phyloP scores from a whole-genome alignment of 2,797 vertebrate species.

The Ciconia nigra region DNA sequence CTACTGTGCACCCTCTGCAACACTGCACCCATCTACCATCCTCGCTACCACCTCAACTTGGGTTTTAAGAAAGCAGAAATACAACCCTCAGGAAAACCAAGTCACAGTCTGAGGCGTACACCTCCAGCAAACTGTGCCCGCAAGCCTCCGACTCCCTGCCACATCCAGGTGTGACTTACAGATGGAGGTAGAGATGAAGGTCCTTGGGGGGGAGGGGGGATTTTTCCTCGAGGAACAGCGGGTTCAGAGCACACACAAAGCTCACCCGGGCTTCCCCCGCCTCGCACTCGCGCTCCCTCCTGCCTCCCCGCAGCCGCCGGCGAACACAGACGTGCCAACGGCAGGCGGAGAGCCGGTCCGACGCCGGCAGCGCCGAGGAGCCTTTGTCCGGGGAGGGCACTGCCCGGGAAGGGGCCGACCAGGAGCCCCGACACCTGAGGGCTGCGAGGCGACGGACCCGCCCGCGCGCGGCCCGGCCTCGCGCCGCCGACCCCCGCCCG shows the following conservation, averaged over 20 bases:
- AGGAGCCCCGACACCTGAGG: neutral
- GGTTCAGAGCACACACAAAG: neutral
- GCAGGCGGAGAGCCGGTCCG: neutral
- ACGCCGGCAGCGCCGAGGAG: neutral
- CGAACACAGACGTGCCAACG: neutral
- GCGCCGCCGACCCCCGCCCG: neutral
- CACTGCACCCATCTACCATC: neutral
- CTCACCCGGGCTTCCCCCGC: neutral
- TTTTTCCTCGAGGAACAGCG: neutral
- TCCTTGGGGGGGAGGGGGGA: accelerated
- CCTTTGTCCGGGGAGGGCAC: neutral
- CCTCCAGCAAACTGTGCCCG: neutral
- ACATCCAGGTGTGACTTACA: neutral
- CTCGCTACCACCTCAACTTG: accelerated
- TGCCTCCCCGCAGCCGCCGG: neutral
- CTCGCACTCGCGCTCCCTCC: neutral
- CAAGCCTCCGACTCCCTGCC: neutral
- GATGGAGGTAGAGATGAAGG: neutral
- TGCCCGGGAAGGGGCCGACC: neutral
- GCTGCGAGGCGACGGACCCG: neutral
- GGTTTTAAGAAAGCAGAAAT: neutral
- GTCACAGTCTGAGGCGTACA: accelerated
- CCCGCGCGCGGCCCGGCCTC: neutral
- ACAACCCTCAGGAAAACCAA: neutral
- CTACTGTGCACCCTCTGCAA: neutral